These are phyloP conservation scores for Pachyseris speciosa DNA, from an alignment of 64 coral and sea anemone species.

Conservation along the genomic window DNA sequence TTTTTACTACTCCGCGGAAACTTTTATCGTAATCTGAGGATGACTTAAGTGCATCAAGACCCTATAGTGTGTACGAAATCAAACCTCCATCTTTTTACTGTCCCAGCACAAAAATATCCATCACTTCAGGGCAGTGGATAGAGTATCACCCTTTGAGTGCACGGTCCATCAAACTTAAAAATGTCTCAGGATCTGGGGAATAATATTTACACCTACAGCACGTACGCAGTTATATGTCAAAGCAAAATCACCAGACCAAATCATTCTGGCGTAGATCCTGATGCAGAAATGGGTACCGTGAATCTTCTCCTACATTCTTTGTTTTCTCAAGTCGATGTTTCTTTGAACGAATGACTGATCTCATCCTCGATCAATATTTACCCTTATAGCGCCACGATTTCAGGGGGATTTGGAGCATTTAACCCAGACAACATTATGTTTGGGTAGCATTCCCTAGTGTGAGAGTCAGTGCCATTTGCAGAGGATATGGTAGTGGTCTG, in stretches of 20 bases:
- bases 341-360: too few species aligned
- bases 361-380: too few species aligned
- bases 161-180: background rate
- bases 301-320: background rate
- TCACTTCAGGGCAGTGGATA: background rate
- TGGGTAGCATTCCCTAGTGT: too few species aligned
- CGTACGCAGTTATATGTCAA: slow-evolving; percentile 27
- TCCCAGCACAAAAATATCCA: background rate
- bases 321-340: too few species aligned
- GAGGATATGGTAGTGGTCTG: too few species aligned
- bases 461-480: too few species aligned
- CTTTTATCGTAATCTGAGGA: background rate
- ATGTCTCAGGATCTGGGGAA: background rate
- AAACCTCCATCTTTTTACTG: slow-evolving; percentile 19
- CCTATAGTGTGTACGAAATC: slow-evolving; percentile 13
- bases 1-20: background rate
- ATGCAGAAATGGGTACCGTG: slow-evolving; percentile 3
- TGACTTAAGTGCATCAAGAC: background rate
- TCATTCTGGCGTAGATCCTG: background rate
- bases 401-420: too few species aligned
- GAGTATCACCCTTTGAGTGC: slow-evolving; percentile 18
- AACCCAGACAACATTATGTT: too few species aligned
- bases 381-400: too few species aligned
- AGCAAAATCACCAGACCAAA: slow-evolving; percentile 21
- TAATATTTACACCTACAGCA: slow-evolving; percentile 21